These are phyloP conservation scores for Trachurus trachurus DNA, from an alignment of 2,797 vertebrate species.

Conservation along the genomic window DNA sequence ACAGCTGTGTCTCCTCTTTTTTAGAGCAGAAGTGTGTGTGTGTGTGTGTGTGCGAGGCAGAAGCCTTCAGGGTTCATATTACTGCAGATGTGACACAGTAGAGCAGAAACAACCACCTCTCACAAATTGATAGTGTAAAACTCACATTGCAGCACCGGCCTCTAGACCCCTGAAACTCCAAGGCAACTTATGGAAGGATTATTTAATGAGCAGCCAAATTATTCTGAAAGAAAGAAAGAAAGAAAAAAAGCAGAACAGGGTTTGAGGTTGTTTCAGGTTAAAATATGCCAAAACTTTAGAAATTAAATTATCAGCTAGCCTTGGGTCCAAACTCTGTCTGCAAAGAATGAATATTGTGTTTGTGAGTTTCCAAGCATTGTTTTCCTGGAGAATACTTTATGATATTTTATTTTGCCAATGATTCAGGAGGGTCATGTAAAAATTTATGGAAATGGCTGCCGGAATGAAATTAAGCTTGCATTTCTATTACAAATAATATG, in stretches of 20 bases:
- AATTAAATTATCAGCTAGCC: conserved; percentile 16
- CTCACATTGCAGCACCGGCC: conserved; percentile 1
- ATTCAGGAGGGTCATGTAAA: not conserved
- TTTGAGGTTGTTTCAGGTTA: not conserved
- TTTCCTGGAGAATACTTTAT: not conserved
- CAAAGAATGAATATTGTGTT: not conserved
- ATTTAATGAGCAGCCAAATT: conserved; percentile 18
- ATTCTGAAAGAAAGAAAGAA: conserved; percentile 5
- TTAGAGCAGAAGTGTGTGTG: not conserved
- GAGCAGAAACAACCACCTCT: conserved; percentile 10
- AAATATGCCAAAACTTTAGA: not conserved
- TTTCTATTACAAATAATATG: not conserved
- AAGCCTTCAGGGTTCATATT: conserved; percentile 31
- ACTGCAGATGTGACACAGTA: conserved; percentile 38
- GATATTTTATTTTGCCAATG: not conserved
- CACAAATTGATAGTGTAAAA: conserved; percentile 11
- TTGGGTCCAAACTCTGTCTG: conserved; percentile 18
- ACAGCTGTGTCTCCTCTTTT: conserved; percentile 29
- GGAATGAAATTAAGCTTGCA: conserved; percentile 1
- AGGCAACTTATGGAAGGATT: not conserved
- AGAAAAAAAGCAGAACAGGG: not conserved
- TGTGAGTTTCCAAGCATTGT: not conserved
- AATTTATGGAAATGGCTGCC: not conserved
- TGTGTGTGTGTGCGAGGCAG: not conserved
- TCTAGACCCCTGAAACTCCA: conserved; percentile 1